Base-by-base conservation (phyloP, 1,140 invertebrate genomes). In the Caenorhabditis tropicalis region DNA sequence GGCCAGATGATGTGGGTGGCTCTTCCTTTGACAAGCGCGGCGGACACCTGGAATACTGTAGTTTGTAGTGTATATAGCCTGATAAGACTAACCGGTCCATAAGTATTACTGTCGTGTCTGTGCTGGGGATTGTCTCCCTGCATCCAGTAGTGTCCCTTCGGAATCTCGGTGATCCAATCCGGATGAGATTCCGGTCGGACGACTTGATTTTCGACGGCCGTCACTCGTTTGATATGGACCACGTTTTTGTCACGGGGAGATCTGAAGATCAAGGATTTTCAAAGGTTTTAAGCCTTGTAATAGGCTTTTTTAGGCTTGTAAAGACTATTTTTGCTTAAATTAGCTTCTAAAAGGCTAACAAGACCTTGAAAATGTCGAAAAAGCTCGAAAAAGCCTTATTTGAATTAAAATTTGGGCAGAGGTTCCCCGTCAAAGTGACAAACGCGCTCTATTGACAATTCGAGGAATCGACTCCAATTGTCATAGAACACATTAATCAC, bases 1-100 rank as follows among this genome's bases (percentile, higher is more conserved):
- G 83, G 83, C 83, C 83, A 85, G 12, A 85, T 85, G 33, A 85
- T 70, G 51, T 81, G 70, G 0, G 83, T 85, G 24, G 83, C 83
- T 10, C 79, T 29, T 43, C 48, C 74, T 21, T 48, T 19, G n/a
- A 85, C 29, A 2, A 85, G 83, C 3, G 70, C 29, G 19, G 79
- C 21, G 39, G 46, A 79, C 29, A 83, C 82, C 82, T 83, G 31
- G 31, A 48, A 80, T n/a, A n/a, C n/a, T n/a, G n/a, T n/a, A n/a
- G n/a, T n/a, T n/a, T n/a, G n/a, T n/a, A n/a, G n/a, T n/a, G n/a
- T n/a, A n/a, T n/a, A n/a, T n/a, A n/a, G 15, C n/a, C n/a, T 19
- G n/a, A n/a, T 1, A 1, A 51, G n/a, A 51, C 82, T 27, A 0
- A 84, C 82, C 48, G 82, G 82, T 56, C 82, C 82, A 48, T 79